phyloP scores from a whole-genome alignment of 2,888 invertebrate genomes.

The Aelia acuminata region DNA sequence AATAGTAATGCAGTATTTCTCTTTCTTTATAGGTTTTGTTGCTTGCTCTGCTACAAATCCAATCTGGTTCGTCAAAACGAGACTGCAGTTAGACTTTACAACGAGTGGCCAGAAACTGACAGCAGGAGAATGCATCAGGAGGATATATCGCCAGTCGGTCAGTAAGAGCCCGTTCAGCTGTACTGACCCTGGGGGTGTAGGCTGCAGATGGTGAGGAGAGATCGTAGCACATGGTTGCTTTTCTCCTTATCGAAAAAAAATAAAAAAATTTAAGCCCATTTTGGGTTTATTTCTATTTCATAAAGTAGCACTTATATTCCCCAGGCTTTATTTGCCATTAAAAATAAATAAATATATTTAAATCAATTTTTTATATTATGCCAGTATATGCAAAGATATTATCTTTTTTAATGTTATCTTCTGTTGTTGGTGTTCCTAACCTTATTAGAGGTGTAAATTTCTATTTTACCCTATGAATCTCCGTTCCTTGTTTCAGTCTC shows the following conservation, averaged over 20 bases:
- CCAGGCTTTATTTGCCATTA: not conserved
- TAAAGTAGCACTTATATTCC: constrained; percentile 46
- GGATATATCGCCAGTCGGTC: constrained; percentile 86
- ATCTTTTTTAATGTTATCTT: not conserved
- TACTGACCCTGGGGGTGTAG: constrained; percentile 57
- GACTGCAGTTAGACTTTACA: constrained; percentile 91
- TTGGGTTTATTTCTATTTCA: constrained; percentile 15
- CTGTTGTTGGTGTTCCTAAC: not conserved
- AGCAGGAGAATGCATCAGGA: constrained; percentile 84
- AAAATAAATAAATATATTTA: not conserved
- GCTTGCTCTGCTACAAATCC: constrained; percentile 98
- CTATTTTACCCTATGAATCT: not conserved
- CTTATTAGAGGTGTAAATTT: not conserved
- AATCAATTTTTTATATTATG: not conserved
- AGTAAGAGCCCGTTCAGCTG: constrained; percentile 67
- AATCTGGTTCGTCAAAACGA: constrained; percentile 99
- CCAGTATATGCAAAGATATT: not conserved
- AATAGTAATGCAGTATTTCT: no score
- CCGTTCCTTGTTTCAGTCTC: not conserved
- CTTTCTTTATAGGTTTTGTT: constrained; percentile 81
- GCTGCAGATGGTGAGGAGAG: constrained; percentile 56
- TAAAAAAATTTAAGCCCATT: constrained; percentile 17
- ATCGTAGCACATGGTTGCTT: constrained; percentile 52
- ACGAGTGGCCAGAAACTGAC: constrained; percentile 74
- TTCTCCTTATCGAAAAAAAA: constrained; percentile 41